phyloP scores from a whole-genome alignment of 2,797 vertebrate genomes.

The Falco novaeseelandiae region DNA sequence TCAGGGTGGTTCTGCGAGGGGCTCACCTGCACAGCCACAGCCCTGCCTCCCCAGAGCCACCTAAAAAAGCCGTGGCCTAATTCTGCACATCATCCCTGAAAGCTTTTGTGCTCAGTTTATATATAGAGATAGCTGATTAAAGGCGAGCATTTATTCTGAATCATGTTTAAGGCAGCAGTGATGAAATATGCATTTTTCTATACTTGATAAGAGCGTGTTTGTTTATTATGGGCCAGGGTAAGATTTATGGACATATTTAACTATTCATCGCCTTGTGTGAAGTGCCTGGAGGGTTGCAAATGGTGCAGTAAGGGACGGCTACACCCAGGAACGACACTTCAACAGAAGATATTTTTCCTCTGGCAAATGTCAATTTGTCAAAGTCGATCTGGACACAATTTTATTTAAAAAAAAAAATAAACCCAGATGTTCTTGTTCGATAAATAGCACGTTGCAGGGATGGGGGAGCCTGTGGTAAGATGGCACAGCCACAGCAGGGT shows the following conservation, averaged over 20 bases:
- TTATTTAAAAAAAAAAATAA: neutral
- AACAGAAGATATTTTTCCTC: neutral
- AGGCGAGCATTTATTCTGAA: constrained; percentile 21
- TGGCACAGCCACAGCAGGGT: neutral
- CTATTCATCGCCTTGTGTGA: neutral
- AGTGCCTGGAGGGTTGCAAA: constrained; percentile 46
- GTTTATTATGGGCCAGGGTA: constrained; percentile 34
- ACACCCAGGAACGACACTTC: neutral
- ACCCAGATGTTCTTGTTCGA: constrained; percentile 40
- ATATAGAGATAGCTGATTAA: constrained; percentile 38
- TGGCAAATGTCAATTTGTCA: constrained; percentile 21
- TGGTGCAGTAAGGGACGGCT: neutral
- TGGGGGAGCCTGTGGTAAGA: neutral
- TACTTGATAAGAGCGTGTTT: constrained; percentile 50
- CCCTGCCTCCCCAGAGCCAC: neutral
- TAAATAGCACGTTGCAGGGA: neutral
- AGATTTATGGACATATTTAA: constrained; percentile 64
- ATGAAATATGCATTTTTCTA: constrained; percentile 62
- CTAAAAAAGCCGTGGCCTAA: neutral
- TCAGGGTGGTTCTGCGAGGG: neutral
- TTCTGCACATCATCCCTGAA: neutral
- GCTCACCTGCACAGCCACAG: neutral
- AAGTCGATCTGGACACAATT: neutral
- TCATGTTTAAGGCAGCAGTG: neutral
- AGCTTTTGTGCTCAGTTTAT: neutral